These are phyloP conservation scores for human DNA, from an alignment of 2,113 vertebrate species.

Conservation along the genomic window DNA sequence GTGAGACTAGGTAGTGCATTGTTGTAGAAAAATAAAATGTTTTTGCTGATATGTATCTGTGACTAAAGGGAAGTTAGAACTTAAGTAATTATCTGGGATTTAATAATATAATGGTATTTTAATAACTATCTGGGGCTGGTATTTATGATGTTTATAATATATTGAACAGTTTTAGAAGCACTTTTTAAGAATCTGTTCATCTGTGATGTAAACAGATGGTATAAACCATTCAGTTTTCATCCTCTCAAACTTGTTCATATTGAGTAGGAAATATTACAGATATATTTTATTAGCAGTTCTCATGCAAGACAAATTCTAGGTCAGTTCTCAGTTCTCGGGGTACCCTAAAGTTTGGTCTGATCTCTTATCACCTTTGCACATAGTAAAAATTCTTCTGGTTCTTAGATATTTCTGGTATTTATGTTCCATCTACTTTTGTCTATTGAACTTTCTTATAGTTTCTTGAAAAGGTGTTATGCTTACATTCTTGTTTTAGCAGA, in stretches of 20 bases:
- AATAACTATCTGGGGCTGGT: neutral
- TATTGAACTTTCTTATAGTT: neutral
- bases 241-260: neutral
- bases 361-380: neutral
- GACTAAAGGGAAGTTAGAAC: neutral
- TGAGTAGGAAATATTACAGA: neutral
- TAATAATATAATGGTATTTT: neutral
- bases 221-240: neutral
- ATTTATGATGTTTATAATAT: neutral
- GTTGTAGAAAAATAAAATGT: neutral
- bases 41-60: neutral
- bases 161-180: constrained; percentile 5
- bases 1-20: neutral
- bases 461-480: neutral
- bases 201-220: neutral
- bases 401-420: neutral
- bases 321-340: neutral
- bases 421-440: neutral
- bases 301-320: neutral
- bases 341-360: neutral
- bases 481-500: neutral
- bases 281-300: neutral
- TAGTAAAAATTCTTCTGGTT: neutral
- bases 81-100: neutral
- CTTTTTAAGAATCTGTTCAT: neutral